These are phyloP conservation scores for Orcinus orca DNA, from an alignment of 2,113 vertebrate genomes.

Conservation along the genomic window DNA sequence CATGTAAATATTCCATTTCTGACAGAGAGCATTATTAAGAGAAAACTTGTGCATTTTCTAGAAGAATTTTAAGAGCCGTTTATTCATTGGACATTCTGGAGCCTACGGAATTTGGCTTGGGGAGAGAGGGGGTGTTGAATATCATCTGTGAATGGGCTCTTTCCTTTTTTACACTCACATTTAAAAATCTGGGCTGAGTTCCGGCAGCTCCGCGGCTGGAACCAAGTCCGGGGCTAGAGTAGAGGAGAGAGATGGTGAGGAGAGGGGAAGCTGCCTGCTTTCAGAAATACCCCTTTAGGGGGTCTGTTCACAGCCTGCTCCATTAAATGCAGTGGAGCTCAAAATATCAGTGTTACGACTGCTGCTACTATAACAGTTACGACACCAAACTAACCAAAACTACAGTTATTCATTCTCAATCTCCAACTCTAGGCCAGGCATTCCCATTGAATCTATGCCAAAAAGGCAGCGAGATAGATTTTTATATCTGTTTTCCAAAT, in stretches of 20 bases:
- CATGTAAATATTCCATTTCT: conserved; percentile 82
- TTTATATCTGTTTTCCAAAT: not conserved
- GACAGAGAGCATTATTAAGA: conserved; percentile 78
- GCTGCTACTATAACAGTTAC: accelerated
- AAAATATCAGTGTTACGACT: too few relatives aligned
- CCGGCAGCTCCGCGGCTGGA: not conserved
- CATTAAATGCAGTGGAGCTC: not conserved
- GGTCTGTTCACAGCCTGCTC: not conserved
- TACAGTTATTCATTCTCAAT: accelerated
- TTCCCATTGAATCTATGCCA: not conserved
- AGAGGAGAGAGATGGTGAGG: not conserved
- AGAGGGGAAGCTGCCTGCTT: not conserved
- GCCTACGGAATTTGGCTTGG: not conserved
- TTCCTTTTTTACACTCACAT: conserved; percentile 19
- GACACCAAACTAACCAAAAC: not conserved
- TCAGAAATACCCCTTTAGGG: not conserved
- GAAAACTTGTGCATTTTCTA: conserved; percentile 75
- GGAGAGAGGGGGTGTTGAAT: not conserved
- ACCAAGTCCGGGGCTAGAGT: not conserved
- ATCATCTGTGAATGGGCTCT: conserved; percentile 2
- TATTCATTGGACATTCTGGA: conserved; percentile 24
- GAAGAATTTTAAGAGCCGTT: conserved; percentile 73
- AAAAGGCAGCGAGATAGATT: not conserved
- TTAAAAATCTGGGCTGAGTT: not conserved
- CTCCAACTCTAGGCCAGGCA: not conserved